phyloP scores from a whole-genome alignment of 2,113 vertebrate genomes.

The Clupea harengus region DNA sequence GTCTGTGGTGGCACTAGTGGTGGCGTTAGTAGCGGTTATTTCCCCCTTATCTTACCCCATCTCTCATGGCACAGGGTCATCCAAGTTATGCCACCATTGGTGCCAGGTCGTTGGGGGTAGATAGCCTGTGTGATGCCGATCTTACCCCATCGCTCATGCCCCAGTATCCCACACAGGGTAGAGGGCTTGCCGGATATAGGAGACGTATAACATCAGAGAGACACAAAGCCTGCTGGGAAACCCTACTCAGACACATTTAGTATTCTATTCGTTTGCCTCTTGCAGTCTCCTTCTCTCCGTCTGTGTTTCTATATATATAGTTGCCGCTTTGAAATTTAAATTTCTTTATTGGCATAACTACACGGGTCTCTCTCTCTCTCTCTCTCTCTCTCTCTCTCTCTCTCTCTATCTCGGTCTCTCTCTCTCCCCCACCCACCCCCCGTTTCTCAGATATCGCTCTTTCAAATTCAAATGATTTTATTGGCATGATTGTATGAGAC shows the following conservation, averaged over 20 bases:
- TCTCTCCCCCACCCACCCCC: not conserved
- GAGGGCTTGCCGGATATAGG: not conserved
- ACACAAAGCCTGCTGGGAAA: not conserved
- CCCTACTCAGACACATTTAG: not conserved
- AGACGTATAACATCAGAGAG: not conserved
- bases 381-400: not conserved
- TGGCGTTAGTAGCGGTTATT: not conserved
- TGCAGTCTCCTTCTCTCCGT: not conserved
- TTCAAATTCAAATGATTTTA: slow-evolving; percentile 1
- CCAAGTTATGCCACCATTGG: not conserved
- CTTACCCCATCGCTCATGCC: not conserved
- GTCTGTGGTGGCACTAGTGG: not conserved
- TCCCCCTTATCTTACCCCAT: not conserved
- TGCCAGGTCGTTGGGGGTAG: too few species aligned
- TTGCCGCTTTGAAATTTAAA: slow-evolving; percentile 57
- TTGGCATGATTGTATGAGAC: slow-evolving; percentile 2
- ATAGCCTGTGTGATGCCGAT: too few species aligned
- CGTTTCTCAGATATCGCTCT: not conserved
- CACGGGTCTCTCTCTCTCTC: slow-evolving; percentile 24
- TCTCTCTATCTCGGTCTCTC: not conserved
- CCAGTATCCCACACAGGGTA: not conserved
- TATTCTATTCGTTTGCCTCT: not conserved
- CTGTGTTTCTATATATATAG: slow-evolving; percentile 39
- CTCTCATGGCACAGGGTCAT: not conserved
- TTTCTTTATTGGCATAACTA: slow-evolving; percentile 6